phyloP scores from a whole-genome alignment of 2,113 vertebrate species.

The Pristiophorus japonicus region DNA sequence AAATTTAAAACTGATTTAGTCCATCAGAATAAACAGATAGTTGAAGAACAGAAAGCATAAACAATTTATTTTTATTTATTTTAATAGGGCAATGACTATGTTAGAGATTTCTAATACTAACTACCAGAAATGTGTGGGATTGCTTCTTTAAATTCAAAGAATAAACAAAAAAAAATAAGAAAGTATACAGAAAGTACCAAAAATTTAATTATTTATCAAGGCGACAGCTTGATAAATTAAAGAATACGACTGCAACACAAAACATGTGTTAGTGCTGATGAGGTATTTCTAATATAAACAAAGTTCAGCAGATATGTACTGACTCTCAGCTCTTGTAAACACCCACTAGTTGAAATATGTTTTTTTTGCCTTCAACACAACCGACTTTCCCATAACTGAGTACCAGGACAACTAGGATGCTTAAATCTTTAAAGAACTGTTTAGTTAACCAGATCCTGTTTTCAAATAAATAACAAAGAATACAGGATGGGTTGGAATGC shows the following conservation, averaged over 20 bases:
- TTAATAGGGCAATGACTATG: background rate
- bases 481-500: background rate
- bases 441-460: slow-evolving; percentile 35
- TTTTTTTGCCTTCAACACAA: slow-evolving; percentile 11
- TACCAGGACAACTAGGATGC: background rate
- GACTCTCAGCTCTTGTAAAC: slow-evolving; percentile 12
- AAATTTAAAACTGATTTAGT: background rate
- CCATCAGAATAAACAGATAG: background rate
- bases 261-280: background rate
- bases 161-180: background rate
- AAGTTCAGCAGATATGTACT: background rate
- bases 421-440: slow-evolving; percentile 16
- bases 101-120: background rate
- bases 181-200: background rate
- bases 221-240: background rate
- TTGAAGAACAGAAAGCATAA: background rate
- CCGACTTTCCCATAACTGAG: background rate
- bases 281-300: slow-evolving; percentile 12
- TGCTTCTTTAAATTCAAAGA: background rate
- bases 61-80: slow-evolving; percentile 17
- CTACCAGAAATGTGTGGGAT: background rate
- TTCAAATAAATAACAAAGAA: slow-evolving; percentile 20
- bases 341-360: background rate
- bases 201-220: background rate
- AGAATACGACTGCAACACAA: background rate